phyloP scores from a whole-genome alignment of 2,797 vertebrate genomes.

The Erethizon dorsatum region DNA sequence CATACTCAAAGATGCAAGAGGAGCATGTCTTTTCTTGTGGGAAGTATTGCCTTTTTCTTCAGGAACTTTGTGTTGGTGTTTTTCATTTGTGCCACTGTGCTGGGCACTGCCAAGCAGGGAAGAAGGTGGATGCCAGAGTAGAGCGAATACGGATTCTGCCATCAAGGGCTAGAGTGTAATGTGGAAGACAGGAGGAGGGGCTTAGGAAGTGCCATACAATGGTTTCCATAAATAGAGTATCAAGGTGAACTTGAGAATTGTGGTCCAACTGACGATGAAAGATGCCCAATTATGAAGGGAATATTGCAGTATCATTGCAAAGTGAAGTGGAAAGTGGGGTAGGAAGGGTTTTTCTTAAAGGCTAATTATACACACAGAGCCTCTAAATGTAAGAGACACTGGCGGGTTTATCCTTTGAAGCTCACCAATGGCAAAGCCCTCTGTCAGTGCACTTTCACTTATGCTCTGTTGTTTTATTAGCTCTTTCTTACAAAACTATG shows the following conservation, averaged over 20 bases:
- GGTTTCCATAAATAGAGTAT: neutral
- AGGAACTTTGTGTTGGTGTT: neutral
- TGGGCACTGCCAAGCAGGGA: neutral
- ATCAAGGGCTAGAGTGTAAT: neutral
- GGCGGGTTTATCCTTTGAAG: neutral
- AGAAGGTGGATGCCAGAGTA: neutral
- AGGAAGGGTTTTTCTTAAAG: conserved; percentile 14
- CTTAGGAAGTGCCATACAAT: neutral
- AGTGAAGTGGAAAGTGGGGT: neutral
- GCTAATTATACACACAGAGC: neutral
- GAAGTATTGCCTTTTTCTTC: neutral
- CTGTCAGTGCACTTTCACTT: neutral
- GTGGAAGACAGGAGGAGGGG: neutral
- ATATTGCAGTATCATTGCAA: neutral
- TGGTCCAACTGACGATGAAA: neutral
- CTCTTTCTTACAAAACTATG: neutral
- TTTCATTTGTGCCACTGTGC: neutral
- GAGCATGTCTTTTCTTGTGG: neutral
- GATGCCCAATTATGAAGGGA: neutral
- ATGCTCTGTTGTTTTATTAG: neutral
- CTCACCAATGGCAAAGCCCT: neutral
- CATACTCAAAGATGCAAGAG: neutral
- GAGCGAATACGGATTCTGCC: neutral
- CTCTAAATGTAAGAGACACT: neutral
- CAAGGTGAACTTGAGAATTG: conserved; percentile 22